phyloP scores from a whole-genome alignment of 1,140 invertebrate species.

The Branchinecta lindahli region DNA sequence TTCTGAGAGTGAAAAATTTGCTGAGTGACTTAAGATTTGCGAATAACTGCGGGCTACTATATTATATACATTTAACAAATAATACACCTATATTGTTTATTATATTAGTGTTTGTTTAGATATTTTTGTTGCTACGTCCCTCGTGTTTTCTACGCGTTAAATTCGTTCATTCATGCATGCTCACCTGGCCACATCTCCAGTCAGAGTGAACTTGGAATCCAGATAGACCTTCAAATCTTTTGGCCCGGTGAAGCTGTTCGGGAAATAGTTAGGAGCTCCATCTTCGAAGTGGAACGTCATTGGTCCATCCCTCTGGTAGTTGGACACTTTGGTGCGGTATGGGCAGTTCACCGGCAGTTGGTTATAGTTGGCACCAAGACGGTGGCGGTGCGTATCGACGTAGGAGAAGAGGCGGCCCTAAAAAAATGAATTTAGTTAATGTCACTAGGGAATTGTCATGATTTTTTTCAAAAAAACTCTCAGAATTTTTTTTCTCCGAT shows the following conservation, averaged over 20 bases:
- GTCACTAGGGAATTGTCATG: too few relatives aligned
- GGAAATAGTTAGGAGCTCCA: conserved; percentile 46
- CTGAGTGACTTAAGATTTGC: too few relatives aligned
- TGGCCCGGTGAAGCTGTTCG: conserved; percentile 45
- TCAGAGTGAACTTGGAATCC: conserved; percentile 22
- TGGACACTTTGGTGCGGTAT: conserved; percentile 30
- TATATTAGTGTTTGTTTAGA: too few relatives aligned
- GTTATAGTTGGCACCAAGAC: conserved; percentile 45
- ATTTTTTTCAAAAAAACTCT: too few relatives aligned
- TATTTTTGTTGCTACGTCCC: too few relatives aligned
- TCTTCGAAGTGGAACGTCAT: conserved; percentile 27
- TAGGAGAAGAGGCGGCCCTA: conserved; percentile 47
- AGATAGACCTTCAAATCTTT: conserved; percentile 21
- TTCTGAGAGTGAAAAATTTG: too few relatives aligned
- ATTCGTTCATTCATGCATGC: not conserved
- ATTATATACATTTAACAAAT: too few relatives aligned
- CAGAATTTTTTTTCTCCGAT: too few relatives aligned
- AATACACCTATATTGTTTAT: too few relatives aligned
- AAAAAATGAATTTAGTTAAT: not conserved
- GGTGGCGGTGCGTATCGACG: conserved; percentile 46
- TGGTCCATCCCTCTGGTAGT: conserved; percentile 45
- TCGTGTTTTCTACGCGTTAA: too few relatives aligned
- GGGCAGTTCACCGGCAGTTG: conserved; percentile 52
- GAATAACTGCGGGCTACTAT: too few relatives aligned
- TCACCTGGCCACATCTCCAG: conserved; percentile 34